Base-by-base conservation (phyloP, 2,797 vertebrate species). In the Chaetophractus vellerosus region DNA sequence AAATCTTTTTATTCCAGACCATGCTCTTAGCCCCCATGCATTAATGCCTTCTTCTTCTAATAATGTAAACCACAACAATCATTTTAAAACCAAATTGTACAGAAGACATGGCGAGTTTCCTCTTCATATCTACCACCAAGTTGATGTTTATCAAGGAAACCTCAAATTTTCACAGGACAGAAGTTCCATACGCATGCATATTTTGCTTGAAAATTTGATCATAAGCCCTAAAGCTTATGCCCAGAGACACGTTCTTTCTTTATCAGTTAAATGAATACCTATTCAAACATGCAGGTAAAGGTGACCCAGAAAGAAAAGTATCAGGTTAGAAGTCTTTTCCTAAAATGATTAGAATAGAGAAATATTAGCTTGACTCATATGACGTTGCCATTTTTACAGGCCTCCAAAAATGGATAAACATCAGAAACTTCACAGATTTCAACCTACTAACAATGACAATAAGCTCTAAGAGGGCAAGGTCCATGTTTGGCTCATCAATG, bases 71-170 rank as follows among this genome's bases (percentile, higher is more conserved):
- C 63, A 84, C 36, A 68, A 23, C 14, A 90, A 63, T 64, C 41
- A 80, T 59, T 63, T 24, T 21, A 88, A 97, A 97, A 76, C 72
- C 38, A 89, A 16, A 82, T 24, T 71, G 16, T 71, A 82, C 14
- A 91, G 90, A 94, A 95, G 71, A 92, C 72, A 88, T 19, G 12
- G 15, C 52, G 50, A 85, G 28, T 78, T 91, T 83, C 88, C 33
- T 86, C 80, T 93, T 92, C 79, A 41, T 33, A 91, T 66, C 75
- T 57, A 63, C n/a, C 92, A 96, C 75, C 50, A 93, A 83, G 45
- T 15, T 94, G n/a, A 26, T 33, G 72, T 76, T 92, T 83, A 92
- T 36, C 71, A 79, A 71, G 76, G 31, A 85, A 21, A 12, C 26
- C 28, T 94, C 11, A 80, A 50, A 50, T 83, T 64, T 64, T 75